Conservation (phyloP, 2,888 invertebrate species). For the Rotaria socialis region DNA sequence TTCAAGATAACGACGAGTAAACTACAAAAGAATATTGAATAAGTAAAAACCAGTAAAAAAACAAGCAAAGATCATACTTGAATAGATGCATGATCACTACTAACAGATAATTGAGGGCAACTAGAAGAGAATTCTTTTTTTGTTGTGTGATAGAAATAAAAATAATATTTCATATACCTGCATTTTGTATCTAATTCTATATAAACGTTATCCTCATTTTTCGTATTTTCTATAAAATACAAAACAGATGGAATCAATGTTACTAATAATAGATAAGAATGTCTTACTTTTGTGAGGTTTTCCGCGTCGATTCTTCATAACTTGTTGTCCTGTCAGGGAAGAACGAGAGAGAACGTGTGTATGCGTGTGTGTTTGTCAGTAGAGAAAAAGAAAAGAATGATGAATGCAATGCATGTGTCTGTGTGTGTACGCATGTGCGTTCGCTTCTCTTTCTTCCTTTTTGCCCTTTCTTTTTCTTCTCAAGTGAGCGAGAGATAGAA, state of each 20-base stretch:
- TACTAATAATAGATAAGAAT: neutral
- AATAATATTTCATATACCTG: neutral
- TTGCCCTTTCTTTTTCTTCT: constrained; percentile 26
- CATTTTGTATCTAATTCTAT: constrained; percentile 34
- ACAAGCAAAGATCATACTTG: neutral
- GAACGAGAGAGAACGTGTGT: neutral
- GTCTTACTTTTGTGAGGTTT: neutral
- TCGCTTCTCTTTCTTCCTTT: constrained; percentile 12
- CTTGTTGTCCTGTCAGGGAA: neutral
- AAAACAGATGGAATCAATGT: neutral
- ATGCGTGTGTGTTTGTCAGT: neutral
- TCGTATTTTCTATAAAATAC: neutral
- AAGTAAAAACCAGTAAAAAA: neutral
- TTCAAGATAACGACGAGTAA: constrained; percentile 25
- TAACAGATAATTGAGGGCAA: neutral
- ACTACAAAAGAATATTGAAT: neutral
- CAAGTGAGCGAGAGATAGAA: constrained; percentile 7
- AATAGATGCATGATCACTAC: constrained; percentile 14
- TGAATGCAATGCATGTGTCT: neutral
- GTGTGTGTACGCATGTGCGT: neutral
- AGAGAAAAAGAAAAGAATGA: neutral
- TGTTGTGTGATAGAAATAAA: neutral
- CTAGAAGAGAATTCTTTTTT: neutral
- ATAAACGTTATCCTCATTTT: neutral
- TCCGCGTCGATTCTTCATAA: constrained; percentile 7